Base-by-base conservation (phyloP, 2,797 vertebrate species). In the Gymnodraco acuticeps region DNA sequence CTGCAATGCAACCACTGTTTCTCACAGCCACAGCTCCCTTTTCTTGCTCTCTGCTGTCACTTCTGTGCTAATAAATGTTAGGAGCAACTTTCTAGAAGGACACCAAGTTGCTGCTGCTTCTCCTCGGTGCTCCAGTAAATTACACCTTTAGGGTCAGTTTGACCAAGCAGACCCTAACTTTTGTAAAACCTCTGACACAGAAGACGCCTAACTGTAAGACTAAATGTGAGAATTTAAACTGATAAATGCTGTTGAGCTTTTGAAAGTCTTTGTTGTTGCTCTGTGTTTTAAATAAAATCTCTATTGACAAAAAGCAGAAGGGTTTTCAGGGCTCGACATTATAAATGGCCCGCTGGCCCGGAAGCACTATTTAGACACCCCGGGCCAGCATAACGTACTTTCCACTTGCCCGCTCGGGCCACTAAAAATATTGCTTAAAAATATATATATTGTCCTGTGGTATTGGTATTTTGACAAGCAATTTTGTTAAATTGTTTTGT, bases 71-170 rank as follows among this genome's bases (percentile, higher is more conserved):
- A 75, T 63, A 77, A 82, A 70, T 55, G 74, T 71, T 77, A 8
- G 23, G 62, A 55, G 51, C 27, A 83, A 77, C 48, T 73, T 78
- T 80, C 42, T 59, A 64, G 64, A 87, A 86, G 83, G 80, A 75
- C 75, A 72, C 62, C 4, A 10, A 61, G 64, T 55, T 64, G 72
- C 45, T 53, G 41, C 53, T 31, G 71, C 56, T 65, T 58, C 65
- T 81, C 71, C 78, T 82, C 31, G 3, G 14, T 31, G 59, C 54
- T 77, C 64, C 63, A 41, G 46, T 70, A 62, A 76, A 76, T 80
- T 71, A 71, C 27, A 73, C 20, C 46, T 80, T 27, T 23, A 38
- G 65, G 64, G 23, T 81, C 38, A 43, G 58, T 65, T 68, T 66
- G 68, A 77, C 64, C 73, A 10, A 11, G 41, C 10, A 70, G 78